Percentiles rank a stretch among this genome's conserved stretches.
These are phyloP conservation scores for Idaea biselata DNA, from an alignment of 2,888 invertebrate genomes.

Conservation along the genomic window DNA sequence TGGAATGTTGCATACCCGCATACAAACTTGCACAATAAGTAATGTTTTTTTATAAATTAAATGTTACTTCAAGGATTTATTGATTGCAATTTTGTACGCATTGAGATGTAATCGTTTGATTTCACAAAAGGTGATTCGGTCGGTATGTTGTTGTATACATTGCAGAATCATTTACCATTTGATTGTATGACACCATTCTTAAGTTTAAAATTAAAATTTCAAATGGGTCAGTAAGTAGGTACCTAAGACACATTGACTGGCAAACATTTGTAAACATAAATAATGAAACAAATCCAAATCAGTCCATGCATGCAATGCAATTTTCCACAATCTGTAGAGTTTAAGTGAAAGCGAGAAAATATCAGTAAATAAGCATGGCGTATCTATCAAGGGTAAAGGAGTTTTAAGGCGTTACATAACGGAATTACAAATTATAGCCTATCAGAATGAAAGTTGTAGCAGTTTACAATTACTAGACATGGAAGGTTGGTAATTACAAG, in stretches of 20 bases:
- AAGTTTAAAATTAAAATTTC: neutral
- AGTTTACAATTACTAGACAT: neutral
- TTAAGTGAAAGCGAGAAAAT: slow-evolving; percentile 1
- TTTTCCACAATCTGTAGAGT: neutral
- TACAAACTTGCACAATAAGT: slow-evolving; percentile 9
- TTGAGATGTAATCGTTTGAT: too few relatives aligned
- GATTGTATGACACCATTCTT: too few relatives aligned
- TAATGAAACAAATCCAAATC: neutral
- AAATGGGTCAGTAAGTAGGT: neutral
- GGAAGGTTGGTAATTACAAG: neutral
- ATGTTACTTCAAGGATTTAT: neutral
- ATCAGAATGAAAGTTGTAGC: neutral
- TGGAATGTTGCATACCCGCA: slow-evolving; percentile 22
- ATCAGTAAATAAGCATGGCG: neutral
- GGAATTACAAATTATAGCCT: neutral
- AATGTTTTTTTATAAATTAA: neutral
- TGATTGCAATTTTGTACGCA: too few relatives aligned
- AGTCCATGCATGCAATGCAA: neutral
- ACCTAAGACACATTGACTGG: neutral
- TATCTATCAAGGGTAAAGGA: neutral
- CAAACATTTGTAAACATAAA: neutral
- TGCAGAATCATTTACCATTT: too few relatives aligned
- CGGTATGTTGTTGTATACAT: too few relatives aligned
- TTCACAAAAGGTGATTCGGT: too few relatives aligned
- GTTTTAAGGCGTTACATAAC: neutral